These are phyloP conservation scores for Pitangus sulphuratus DNA, from an alignment of 2,797 vertebrate genomes.

Conservation along the genomic window DNA sequence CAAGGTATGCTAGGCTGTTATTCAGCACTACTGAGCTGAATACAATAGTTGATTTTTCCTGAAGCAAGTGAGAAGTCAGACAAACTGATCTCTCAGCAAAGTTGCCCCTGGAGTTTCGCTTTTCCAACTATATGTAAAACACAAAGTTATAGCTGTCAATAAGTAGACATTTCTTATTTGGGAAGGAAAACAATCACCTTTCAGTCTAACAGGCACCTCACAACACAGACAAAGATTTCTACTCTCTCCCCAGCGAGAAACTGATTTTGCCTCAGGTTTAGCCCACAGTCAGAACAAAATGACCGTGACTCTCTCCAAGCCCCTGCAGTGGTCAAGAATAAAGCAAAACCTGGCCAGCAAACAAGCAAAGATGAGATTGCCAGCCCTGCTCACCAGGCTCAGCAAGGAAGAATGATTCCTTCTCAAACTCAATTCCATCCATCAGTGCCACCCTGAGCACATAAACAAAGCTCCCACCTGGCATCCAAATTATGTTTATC, in stretches of 20 bases:
- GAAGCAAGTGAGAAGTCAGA: not conserved
- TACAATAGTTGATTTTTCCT: not conserved
- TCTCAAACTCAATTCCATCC: not conserved
- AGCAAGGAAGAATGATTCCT: not conserved
- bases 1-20: not conserved
- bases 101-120: not conserved
- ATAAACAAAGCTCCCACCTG: not conserved
- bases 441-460: not conserved
- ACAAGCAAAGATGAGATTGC: not conserved
- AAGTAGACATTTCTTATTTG: not conserved
- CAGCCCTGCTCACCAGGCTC: not conserved
- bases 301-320: not conserved
- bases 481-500: not conserved
- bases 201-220: not conserved
- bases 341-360: not conserved
- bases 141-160: not conserved
- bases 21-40: not conserved
- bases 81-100: not conserved
- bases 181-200: not conserved
- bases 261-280: not conserved
- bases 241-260: not conserved
- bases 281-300: not conserved
- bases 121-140: not conserved
- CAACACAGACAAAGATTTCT: not conserved
- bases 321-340: not conserved